Base-by-base conservation (phyloP, 2,797 vertebrate genomes). In the Eulemur coronatus region DNA sequence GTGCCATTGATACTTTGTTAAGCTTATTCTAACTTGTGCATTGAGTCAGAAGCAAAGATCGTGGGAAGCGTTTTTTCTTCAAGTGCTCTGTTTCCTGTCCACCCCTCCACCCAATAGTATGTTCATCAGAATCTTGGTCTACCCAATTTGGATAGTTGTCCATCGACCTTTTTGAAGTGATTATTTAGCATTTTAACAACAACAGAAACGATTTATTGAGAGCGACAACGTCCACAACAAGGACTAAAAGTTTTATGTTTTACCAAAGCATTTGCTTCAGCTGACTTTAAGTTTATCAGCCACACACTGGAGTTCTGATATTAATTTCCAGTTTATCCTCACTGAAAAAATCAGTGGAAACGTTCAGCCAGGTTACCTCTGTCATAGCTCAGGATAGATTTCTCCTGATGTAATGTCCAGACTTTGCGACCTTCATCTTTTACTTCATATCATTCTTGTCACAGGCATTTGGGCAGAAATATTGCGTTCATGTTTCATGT, bases 101-200 rank as follows among this genome's bases (percentile, higher is more conserved):
- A 3, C 8, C 24, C 4, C 18, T 0, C 0, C 9, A 24, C 4
- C 28, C 4, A 13, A 57, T 22, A 24, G 4, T 52, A 46, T 87
- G n/a, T 82, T 84, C 35, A 93, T 81, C 55, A 81, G 15, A 86
- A 61, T 63, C 50, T 84, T 41, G 14, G 57, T 41, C 33, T 78
- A 33, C 2, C 1, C 52, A 30, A 4, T 69, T 38, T 41, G 4
- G 11, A 30, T n/a, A 26, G 61, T 6, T 91, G 46, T 9, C 33
- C 52, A 63, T 46, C 3, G 1, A 82, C 30, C 52, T 91, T 75
- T 28, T 15, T 52, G 33, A 15, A 85, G 75, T 3, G 6, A 92
- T 75, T 75, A 46, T 80, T 87, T 41, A 76, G 28, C 57, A 90
- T 82, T 84, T 52, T 95, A 52, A 90, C 84, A 84, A 81, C 30